Conservation (phyloP, 2,888 invertebrate species). For the Schizaphis graminum region DNA sequence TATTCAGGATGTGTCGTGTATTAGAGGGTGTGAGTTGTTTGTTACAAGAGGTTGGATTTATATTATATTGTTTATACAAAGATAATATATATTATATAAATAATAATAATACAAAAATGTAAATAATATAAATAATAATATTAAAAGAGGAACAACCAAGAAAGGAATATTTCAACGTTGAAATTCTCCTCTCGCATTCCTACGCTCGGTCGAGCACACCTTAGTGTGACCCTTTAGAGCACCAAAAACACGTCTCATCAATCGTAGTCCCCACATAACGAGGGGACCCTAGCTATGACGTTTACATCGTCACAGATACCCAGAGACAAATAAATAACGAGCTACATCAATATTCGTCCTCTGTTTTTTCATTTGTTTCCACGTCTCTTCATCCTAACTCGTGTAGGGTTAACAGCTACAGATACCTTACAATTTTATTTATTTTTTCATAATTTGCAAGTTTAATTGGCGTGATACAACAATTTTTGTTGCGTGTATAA, state of each 20-base stretch:
- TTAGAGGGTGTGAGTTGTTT: background rate
- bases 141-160: background rate
- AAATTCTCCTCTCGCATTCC: constrained; percentile 42
- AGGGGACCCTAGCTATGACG: constrained; percentile 44
- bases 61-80: background rate
- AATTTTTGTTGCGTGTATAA: background rate
- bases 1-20: background rate
- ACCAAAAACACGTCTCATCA: constrained; percentile 63
- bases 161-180: constrained; percentile 57
- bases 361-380: background rate
- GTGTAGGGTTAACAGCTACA: background rate
- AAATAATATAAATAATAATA: constrained; percentile 12
- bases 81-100: background rate
- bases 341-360: constrained; percentile 49
- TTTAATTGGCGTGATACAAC: background rate
- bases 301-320: constrained; percentile 59
- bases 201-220: constrained; percentile 53
- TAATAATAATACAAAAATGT: background rate
- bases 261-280: constrained; percentile 56
- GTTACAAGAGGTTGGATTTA: background rate
- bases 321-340: constrained; percentile 61
- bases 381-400: background rate
- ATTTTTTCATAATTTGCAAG: background rate
- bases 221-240: constrained; percentile 38
- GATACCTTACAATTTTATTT: background rate